Base-by-base conservation (phyloP, 2,113 vertebrate species). In the Prunella himalayana region DNA sequence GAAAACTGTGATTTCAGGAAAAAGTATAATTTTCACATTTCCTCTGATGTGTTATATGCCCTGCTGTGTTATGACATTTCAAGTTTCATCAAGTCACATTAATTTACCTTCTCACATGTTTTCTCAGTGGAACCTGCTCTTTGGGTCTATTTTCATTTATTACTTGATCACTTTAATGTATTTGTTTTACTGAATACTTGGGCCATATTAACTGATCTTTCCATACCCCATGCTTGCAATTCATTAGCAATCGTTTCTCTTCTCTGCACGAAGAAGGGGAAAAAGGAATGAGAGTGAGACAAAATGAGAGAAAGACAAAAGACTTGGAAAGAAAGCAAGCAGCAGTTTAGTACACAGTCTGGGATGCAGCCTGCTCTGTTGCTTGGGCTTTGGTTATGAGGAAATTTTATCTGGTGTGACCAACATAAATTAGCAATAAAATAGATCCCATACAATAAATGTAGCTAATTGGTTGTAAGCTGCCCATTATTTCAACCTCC, bases 1-100 rank as follows among this genome's bases (percentile, higher is more conserved):
- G 47, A 70, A 94, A 73, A 88, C 56, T 92, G 33, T 71, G 94
- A 88, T 94, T 90, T 84, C 59, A 94, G 76, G 84, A 86, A 95
- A 96, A 97, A 95, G 95, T 93, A 92, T 97, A 97, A 97, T 97
- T 97, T 97, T 97, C 95, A 95, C 94, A 97, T 97, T 97, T 95
- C 82, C 92, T 97, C 92, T 96, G 95, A 94, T 97, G 96, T 94
- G 84, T 92, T 84, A 77, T 39, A 71, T 92, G 75, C 90, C 97
- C 97, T 90, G 93, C 96, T 97, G 97, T 94, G 97, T 96, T 97
- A 96, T 95, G 95, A 96, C 96, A 97, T 97, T 97, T 93, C 39
- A 69, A 92, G 85, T 96, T 92, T 94, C 92, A 91, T 90, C 91
- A 68, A 80, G 68, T 91, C 89, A 95, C 69, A 66, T 80, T 93